Base-by-base conservation (phyloP, 2,888 invertebrate species). In the Leptogaster cylindrica region DNA sequence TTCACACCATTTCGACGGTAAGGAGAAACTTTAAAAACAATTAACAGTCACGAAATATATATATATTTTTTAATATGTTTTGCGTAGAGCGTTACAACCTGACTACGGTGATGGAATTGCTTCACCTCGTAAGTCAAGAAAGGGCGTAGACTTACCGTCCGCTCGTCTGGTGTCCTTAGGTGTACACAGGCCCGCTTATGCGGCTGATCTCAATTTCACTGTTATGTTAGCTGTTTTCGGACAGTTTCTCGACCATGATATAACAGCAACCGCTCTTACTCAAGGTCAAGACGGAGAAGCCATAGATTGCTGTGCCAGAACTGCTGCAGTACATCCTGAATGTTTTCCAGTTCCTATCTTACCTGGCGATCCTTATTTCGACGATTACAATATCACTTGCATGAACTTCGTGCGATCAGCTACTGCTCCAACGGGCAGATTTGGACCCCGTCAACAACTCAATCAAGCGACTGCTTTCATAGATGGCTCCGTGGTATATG, bases 211-310 rank as follows among this genome's bases (percentile, higher is more conserved):
- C 0, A 82, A 87, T 71, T 91, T 93, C 77, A 89, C 92, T 0
- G 90, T 92, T 0, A 90, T 94, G 89, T 77, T 93, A 69, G 93
- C 93, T 0, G 90, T 93, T 3, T 94, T 92, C 86, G 94, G 93
- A 0, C 93, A 94, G 81, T 93, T 95, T 79, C 76, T 94, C 10
- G 93, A 93, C 78, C 93, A 94, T 73, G 94, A 94, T 72, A 88
- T 94, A 65, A 92, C 93, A 0, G 90, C 92, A 4, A 93, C 93
- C 0, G 92, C 93, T 0, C 80, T 91, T 5, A 90, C 87, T 73
- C 88, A 88, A 75, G 89, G 90, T 1, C 79, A 82, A 64, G 88
- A 92, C 76, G 90, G 89, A 33, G 85, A 83, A 7, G 84, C 89
- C 0, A 86, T 93, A 7, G 85, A 90, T 0, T 93, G 93, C 76